A percentile compares a stretch with the other conserved stretches of the same genome.
phyloP scores from a whole-genome alignment of 1,140 invertebrate species.

The Harlomillsia oculata region DNA sequence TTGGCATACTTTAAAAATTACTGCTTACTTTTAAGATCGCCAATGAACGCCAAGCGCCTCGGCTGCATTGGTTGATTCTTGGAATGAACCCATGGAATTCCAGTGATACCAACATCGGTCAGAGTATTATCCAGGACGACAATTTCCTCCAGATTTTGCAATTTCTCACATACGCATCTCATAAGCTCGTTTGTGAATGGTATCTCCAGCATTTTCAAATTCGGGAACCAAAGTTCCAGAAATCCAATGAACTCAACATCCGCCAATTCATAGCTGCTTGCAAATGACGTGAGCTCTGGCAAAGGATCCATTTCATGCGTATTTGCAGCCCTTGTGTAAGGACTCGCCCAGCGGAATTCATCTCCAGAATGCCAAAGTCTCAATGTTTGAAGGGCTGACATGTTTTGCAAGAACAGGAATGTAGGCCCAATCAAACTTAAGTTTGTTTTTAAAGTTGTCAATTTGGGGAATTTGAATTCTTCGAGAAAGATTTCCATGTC shows the following conservation, averaged over 20 bases:
- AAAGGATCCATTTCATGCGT: background rate
- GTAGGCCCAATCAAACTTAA: slow-evolving; percentile 1
- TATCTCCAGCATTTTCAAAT: slow-evolving; percentile 5
- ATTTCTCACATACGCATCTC: background rate
- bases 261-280: background rate
- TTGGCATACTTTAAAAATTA: background rate
- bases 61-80: background rate
- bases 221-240: slow-evolving; percentile 3
- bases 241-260: background rate
- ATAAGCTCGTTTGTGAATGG: slow-evolving; percentile 13
- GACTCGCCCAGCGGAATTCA: slow-evolving; percentile 12
- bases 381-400: slow-evolving; percentile 4
- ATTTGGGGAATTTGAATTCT: slow-evolving; percentile 6
- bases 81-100: background rate
- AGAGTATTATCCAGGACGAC: slow-evolving; percentile 15
- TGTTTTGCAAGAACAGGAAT: slow-evolving; percentile 7
- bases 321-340: slow-evolving; percentile 3
- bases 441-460: background rate
- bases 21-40: slow-evolving; percentile 15
- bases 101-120: slow-evolving; percentile 17
- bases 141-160: slow-evolving; percentile 16
- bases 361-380: slow-evolving; percentile 5
- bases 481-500: slow-evolving; percentile 11
- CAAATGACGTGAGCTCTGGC: slow-evolving; percentile 3
- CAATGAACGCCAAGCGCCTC: slow-evolving; percentile 9